phyloP scores from a whole-genome alignment of 1,140 invertebrate species.

The Ceratina japonica region DNA sequence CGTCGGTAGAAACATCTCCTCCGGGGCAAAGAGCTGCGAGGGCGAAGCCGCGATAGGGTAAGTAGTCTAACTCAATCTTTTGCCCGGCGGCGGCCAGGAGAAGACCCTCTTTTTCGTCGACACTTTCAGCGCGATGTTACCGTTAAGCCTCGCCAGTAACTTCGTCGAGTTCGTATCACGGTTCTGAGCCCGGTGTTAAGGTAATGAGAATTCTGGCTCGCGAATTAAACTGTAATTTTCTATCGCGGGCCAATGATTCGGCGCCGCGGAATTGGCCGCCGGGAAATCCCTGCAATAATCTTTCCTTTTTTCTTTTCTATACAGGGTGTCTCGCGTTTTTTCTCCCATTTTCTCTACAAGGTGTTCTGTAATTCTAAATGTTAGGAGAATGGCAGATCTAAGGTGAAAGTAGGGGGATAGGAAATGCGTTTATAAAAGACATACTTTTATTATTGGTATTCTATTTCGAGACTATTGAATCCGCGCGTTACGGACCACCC shows the following conservation, averaged over 20 bases:
- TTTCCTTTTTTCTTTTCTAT: no score
- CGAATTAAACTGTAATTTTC: constrained; percentile 57
- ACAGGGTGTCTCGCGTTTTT: background rate
- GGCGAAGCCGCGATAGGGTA: background rate
- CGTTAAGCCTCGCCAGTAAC: constrained; percentile 51
- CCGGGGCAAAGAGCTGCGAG: background rate
- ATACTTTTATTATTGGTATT: no score
- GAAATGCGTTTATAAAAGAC: no score
- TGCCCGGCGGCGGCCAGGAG: constrained; percentile 18
- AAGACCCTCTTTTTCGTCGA: constrained; percentile 25
- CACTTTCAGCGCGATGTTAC: constrained; percentile 46
- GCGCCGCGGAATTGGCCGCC: constrained; percentile 34
- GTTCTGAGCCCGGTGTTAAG: constrained; percentile 45
- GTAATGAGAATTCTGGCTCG: constrained; percentile 52
- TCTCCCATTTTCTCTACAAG: background rate
- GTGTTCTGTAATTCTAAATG: no score
- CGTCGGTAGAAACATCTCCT: constrained; percentile 12
- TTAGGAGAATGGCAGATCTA: no score
- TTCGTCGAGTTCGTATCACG: constrained; percentile 38
- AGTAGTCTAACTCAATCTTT: constrained; percentile 44
- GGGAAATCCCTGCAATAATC: background rate
- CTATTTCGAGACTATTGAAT: no score
- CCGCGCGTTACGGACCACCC: no score
- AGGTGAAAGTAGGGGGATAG: no score
- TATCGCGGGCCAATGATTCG: constrained; percentile 46